phyloP scores from a whole-genome alignment of 2,113 vertebrate species.

The Plectropomus leopardus region DNA sequence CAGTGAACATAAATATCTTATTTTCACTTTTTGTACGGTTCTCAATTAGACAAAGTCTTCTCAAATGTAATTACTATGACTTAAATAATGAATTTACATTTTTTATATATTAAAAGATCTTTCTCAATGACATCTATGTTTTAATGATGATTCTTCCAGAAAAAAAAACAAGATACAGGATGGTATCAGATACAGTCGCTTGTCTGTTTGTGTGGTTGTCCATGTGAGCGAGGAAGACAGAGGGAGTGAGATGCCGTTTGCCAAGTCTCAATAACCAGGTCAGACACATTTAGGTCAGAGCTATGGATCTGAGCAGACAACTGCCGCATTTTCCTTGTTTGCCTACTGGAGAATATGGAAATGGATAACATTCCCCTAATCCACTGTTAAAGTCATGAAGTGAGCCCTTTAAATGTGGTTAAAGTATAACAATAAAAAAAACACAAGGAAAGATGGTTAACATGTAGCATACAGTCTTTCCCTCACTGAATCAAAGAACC shows the following conservation, averaged over 20 bases:
- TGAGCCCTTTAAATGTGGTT: constrained; percentile 28
- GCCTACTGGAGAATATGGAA: constrained; percentile 34
- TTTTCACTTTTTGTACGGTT: not conserved
- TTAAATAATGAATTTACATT: not conserved
- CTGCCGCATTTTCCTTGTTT: constrained; percentile 34
- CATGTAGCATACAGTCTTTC: not conserved
- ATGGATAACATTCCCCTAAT: constrained; percentile 8
- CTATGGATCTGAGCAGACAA: constrained; percentile 51
- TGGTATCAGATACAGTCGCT: constrained; percentile 17
- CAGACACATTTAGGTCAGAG: constrained; percentile 80
- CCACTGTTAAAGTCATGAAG: constrained; percentile 33
- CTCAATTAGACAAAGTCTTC: not conserved
- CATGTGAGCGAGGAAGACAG: constrained; percentile 6
- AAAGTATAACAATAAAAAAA: not conserved
- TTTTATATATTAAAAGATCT: not conserved
- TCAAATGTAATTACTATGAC: not conserved
- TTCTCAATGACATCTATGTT: not conserved
- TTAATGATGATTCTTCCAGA: not conserved
- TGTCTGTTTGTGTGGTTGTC: constrained; percentile 30
- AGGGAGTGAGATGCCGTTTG: constrained; percentile 44
- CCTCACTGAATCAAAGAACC: not conserved
- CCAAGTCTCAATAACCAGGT: constrained; percentile 72
- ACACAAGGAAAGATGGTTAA: not conserved
- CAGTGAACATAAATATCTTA: not conserved
- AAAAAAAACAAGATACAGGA: not conserved